Conservation (phyloP, 2,113 vertebrate species). For the Rostratula benghalensis region DNA sequence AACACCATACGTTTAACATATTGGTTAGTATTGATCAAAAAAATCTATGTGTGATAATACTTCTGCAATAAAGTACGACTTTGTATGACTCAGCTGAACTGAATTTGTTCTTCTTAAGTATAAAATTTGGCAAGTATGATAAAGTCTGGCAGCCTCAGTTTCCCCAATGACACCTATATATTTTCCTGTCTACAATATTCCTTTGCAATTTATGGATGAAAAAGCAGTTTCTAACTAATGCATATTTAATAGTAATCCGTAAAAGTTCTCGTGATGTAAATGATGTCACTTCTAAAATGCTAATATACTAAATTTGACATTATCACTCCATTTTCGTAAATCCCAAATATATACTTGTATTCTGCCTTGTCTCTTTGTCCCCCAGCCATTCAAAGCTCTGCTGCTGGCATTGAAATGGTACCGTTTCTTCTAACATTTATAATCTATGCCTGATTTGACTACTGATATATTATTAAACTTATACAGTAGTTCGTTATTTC, state of each 20-base stretch:
- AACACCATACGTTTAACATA: not conserved
- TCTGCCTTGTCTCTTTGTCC: not conserved
- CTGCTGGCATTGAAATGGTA: not conserved
- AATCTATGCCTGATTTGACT: not conserved
- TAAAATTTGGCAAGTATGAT: not conserved
- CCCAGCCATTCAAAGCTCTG: not conserved
- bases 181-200: not conserved
- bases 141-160: not conserved
- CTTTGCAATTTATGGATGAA: not conserved
- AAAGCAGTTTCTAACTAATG: not conserved
- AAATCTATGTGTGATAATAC: not conserved
- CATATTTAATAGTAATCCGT: not conserved
- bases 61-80: not conserved
- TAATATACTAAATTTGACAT: not conserved
- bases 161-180: not conserved
- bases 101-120: not conserved
- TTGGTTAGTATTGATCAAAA: constrained; percentile 11
- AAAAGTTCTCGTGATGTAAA: not conserved
- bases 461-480: not conserved
- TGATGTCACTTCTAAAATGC: not conserved
- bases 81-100: not conserved
- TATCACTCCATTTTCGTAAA: not conserved
- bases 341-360: not conserved
- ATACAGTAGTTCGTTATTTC: not conserved
- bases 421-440: not conserved